These are phyloP conservation scores for Chiridota heheva DNA, from an alignment of 35 echinoderm and acorn worm genomes.

Conservation along the genomic window DNA sequence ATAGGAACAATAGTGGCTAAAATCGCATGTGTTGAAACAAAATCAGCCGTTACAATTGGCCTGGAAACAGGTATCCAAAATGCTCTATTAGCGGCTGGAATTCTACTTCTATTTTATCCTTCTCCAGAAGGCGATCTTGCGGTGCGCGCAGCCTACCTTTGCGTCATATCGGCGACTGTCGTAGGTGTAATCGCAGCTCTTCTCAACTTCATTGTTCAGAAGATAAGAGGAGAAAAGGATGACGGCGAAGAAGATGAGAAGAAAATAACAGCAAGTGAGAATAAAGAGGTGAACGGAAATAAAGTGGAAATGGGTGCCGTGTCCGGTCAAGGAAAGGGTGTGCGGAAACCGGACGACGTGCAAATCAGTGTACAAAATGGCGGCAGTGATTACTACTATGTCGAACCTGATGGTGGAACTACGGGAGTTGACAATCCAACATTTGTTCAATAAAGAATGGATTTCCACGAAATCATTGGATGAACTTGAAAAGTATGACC, in stretches of 20 bases:
- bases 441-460: no score
- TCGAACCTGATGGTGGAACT: no score
- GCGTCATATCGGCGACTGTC: conserved; percentile 15
- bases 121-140: conserved; percentile 38
- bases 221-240: not conserved
- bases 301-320: not conserved
- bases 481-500: no score
- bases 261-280: not conserved
- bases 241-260: conserved; percentile 4
- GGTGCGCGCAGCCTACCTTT: conserved; percentile 16
- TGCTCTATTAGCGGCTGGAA: conserved; percentile 1
- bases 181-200: not conserved
- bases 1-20: conserved; percentile 1
- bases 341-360: no score
- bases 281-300: not conserved
- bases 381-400: no score
- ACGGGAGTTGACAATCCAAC: no score
- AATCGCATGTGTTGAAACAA: not conserved
- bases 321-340: not conserved
- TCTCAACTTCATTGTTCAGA: conserved; percentile 11
- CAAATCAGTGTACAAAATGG: no score
- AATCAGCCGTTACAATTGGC: conserved; percentile 25
- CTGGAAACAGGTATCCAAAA: conserved; percentile 54
- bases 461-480: no score
- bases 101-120: conserved; percentile 30